These are phyloP conservation scores for Zenarchopterus dispar DNA, from an alignment of 2,797 vertebrate species.

Conservation along the genomic window DNA sequence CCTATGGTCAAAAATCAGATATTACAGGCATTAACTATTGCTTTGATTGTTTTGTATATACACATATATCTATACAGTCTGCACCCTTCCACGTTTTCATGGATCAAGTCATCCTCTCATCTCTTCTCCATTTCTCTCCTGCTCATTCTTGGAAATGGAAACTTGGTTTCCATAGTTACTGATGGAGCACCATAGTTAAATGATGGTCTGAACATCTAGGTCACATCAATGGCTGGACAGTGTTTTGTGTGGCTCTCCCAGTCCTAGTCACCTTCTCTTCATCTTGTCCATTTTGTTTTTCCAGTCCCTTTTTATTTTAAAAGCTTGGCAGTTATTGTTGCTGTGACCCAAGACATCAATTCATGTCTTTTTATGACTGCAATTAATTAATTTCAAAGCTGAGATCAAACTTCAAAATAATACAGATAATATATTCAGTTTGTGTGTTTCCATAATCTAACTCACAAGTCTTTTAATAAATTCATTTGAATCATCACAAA, in stretches of 20 bases:
- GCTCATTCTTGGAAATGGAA: conserved; percentile 47
- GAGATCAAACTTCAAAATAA: no score
- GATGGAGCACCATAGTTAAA: conserved; percentile 41
- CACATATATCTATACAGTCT: neutral
- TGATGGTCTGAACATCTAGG: conserved; percentile 48
- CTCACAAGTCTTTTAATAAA: neutral
- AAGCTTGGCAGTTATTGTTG: no score
- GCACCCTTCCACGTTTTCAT: neutral
- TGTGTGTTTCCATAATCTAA: neutral
- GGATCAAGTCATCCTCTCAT: conserved; percentile 35
- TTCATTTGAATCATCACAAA: neutral
- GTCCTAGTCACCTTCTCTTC: no score
- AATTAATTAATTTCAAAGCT: no score
- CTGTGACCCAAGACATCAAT: no score
- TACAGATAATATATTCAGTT: neutral
- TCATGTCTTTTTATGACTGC: no score
- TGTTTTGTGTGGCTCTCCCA: neutral
- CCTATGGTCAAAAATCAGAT: conserved; percentile 6
- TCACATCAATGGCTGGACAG: conserved; percentile 32
- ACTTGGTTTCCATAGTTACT: conserved; percentile 77
- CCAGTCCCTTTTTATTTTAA: no score
- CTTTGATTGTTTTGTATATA: conserved; percentile 2
- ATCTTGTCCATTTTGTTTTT: no score
- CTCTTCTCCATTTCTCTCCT: conserved; percentile 19
- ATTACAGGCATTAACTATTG: conserved; percentile 3